A percentile compares a stretch with the other conserved stretches of the same genome.
Conservation (phyloP, 2,797 vertebrate genomes). For the Chlorospingus flavigularis region DNA sequence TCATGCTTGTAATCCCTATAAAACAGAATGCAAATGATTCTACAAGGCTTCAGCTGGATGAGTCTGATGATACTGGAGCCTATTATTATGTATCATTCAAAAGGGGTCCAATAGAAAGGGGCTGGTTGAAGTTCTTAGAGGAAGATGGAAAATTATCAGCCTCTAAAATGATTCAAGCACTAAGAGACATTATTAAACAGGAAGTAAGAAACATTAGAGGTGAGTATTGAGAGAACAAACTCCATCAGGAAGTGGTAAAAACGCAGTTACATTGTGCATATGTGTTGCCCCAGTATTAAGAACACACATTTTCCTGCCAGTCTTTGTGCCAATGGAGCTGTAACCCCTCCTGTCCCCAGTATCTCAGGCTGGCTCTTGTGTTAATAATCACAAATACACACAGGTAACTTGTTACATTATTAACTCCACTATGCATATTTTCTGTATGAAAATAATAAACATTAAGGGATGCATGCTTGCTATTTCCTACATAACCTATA, state of each 20-base stretch:
- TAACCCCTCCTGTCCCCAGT: neutral
- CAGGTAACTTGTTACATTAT: neutral
- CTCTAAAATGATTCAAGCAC: constrained; percentile 73
- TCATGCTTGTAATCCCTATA: constrained; percentile 81
- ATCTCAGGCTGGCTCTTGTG: neutral
- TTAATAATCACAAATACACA: neutral
- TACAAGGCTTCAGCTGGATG: constrained; percentile 63
- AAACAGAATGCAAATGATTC: too few species aligned
- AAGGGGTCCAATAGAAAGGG: constrained; percentile 52
- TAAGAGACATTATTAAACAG: constrained; percentile 79
- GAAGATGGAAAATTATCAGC: constrained; percentile 71
- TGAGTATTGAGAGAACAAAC: constrained; percentile 37
- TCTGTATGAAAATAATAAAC: neutral
- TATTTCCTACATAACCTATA: neutral
- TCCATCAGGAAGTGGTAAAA: neutral
- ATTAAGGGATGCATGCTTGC: neutral
- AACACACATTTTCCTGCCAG: neutral
- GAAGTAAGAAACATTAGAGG: constrained; percentile 62
- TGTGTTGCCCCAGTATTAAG: neutral
- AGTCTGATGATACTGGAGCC: constrained; percentile 68
- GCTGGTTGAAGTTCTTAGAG: constrained; percentile 72
- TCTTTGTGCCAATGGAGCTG: neutral
- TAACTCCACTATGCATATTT: neutral
- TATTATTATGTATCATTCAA: constrained; percentile 79
- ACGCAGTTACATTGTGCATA: neutral